phyloP scores from a whole-genome alignment of 2,797 vertebrate species.

The Phalloptychus januarius region DNA sequence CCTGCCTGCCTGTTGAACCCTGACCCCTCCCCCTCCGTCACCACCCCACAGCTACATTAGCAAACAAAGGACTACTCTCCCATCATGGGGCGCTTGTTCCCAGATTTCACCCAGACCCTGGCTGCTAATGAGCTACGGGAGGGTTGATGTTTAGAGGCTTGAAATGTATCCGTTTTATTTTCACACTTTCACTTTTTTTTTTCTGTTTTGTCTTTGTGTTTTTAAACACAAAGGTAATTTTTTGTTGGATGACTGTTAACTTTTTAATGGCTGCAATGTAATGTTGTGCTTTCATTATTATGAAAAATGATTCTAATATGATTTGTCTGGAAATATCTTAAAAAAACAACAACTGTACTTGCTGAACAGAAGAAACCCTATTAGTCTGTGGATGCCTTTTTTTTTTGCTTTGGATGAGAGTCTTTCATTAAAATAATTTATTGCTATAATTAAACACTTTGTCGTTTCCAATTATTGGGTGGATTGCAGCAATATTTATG shows the following conservation, averaged over 20 bases:
- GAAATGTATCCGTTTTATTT: slow-evolving; percentile 63
- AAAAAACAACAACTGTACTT: slow-evolving; percentile 32
- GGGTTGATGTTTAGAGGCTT: slow-evolving; percentile 49
- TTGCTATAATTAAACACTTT: slow-evolving; percentile 52
- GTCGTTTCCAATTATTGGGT: slow-evolving; percentile 24
- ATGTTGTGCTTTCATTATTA: slow-evolving; percentile 45
- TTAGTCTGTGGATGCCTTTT: slow-evolving; percentile 56
- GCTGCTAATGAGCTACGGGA: slow-evolving; percentile 40
- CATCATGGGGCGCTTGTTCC: slow-evolving; percentile 10
- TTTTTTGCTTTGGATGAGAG: slow-evolving; percentile 63
- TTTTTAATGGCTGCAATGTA: slow-evolving; percentile 38
- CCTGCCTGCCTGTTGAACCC: slow-evolving; percentile 40
- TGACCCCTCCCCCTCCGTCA: slow-evolving; percentile 1
- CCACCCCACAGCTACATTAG: slow-evolving; percentile 17
- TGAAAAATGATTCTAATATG: slow-evolving; percentile 44
- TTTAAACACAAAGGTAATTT: slow-evolving; percentile 61
- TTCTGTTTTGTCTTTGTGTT: slow-evolving; percentile 59
- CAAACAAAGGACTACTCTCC: slow-evolving; percentile 26
- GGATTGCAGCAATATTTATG: not conserved
- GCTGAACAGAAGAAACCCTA: slow-evolving; percentile 56
- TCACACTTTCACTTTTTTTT: slow-evolving; percentile 57
- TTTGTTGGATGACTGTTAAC: slow-evolving; percentile 57
- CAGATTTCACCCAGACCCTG: slow-evolving; percentile 37
- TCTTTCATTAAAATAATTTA: slow-evolving; percentile 76
- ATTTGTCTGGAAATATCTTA: slow-evolving; percentile 45